A percentile compares a stretch with the other conserved stretches of the same genome.
These are phyloP conservation scores for Ciona savignyi DNA, from an alignment of 23 tunicate genomes.

Conservation along the genomic window DNA sequence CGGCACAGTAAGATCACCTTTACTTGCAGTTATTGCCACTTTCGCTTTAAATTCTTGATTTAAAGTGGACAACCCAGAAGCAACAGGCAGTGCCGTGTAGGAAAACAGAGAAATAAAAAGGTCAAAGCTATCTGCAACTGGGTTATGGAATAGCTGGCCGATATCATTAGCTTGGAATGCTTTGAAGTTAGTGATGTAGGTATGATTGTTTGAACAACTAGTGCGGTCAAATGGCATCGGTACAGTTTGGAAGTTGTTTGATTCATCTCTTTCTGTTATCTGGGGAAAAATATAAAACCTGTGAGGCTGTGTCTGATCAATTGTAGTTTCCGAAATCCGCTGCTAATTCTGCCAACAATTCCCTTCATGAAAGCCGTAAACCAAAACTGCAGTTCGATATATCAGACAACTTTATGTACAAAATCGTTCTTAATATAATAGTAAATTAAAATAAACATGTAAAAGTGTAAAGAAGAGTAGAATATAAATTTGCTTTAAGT, in stretches of 20 bases:
- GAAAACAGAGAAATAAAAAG: background rate
- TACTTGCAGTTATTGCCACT: background rate
- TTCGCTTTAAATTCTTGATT: background rate
- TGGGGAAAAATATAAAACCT: no score
- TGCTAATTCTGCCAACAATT: no score
- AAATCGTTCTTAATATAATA: no score
- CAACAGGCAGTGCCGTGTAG: background rate
- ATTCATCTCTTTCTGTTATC: slow-evolving; percentile 13
- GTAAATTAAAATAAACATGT: no score
- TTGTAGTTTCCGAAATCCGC: no score
- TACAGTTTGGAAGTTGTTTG: slow-evolving; percentile 1
- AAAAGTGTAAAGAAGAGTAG: no score
- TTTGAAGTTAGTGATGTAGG: background rate
- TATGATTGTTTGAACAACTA: background rate
- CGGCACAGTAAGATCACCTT: background rate
- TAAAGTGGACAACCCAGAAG: background rate
- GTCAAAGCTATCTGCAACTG: background rate
- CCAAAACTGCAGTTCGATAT: no score
- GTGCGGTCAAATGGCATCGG: background rate
- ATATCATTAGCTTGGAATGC: background rate
- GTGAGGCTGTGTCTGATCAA: no score
- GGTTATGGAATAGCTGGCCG: background rate
- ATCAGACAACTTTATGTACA: no score
- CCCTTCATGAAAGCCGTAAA: no score
- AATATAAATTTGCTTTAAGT: no score